Base-by-base conservation (phyloP, 2,113 vertebrate genomes). In the Copsychus sechellarum region DNA sequence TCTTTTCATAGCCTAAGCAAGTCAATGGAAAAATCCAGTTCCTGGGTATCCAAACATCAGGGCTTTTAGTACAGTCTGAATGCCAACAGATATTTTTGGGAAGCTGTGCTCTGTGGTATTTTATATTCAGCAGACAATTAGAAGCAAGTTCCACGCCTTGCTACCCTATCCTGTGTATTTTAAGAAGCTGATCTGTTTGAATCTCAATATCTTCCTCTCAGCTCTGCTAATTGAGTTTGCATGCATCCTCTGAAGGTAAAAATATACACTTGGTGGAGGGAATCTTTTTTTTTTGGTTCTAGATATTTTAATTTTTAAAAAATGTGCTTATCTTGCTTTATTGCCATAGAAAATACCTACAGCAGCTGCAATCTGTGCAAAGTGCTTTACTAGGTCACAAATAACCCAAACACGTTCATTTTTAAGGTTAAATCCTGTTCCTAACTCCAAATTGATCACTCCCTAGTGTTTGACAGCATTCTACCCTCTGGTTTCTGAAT, bases 31-130 rank as follows among this genome's bases (percentile, higher is more conserved):
- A 96, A 82, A 85, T 81, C 50, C 62, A 69, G 71, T 72, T 73
- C 31, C 88, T 87, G 60, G 86, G 47, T 71, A 66, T 88, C 86
- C 71, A 90, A 73, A 92, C 19, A n/a, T 66, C 84, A 95, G 90
- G 58, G 64, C 79, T 92, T 91, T 77, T 91, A 93, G 71, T 54
- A 83, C 51, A 92, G 62, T 81, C 53, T 95, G 88, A 92, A 84
- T 88, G 85, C 48, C 84, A 73, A 76, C 88, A 95, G 93, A 23
- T 70, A 78, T 92, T 90, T 61, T 69, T 57, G 50, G 50, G 62
- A 78, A 71, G 20, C 7, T 23, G 14, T 74, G 18, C 65, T 88
- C n/a, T 69, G 42, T 90, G 79, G 31, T 72, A 61, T 89, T 97
- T 93, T 92, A 80, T 76, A 81, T 91, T 94, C 66, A 95, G 51